Evolutionary conservation across 2,797 vertebrate genomes (phyloP), one percentile per base, ranked within the genome.

Genomic region (Rhinella marina): DNA sequence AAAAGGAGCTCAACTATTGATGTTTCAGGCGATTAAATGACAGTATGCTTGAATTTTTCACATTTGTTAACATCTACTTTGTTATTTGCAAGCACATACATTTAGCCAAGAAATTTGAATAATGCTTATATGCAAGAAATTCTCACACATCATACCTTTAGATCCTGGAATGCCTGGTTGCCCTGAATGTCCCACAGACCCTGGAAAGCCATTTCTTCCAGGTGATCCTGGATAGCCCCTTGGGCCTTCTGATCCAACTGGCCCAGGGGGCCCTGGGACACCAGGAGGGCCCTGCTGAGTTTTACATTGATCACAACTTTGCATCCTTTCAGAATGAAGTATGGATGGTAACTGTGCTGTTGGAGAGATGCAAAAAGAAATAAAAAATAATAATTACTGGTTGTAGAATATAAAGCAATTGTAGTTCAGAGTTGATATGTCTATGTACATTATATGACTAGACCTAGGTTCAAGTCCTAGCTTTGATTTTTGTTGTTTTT

Each of bases 271-370:
- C 50, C 96, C 98, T 61, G 97, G 95, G 88, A 94, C 89, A 32
- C 96, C 98, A 0, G 96, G 94, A 21, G 93, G 90, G 66, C 97
- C 96, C 2, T 92, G 91, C 48, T 93, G 95, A 72, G 94, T 94
- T 8, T 96, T 95, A 91, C 98, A 99, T 21, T 93, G 95, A 86
- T 95, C 93, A 93, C 97, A 99, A 90, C 92, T 94, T 87, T 96
- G 96, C 81, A 95, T 93, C 91, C 98, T 96, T 94, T 95, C 95
- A 92, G 93, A 96, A 92, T 94, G 93, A 87, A 98, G 93, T 91
- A 99, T 92, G 85, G 91, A 91, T 41, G 96, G 95, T 87, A 99
- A 93, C 94, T 99, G 97, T 91, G 95, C 98, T 99, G 88, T 61
- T 90, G 2, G 91, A 70, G 3, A 6, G 23, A 62, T 75, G 73